phyloP scores from a whole-genome alignment of 2,888 invertebrate species.

The Notodonta ziczac region DNA sequence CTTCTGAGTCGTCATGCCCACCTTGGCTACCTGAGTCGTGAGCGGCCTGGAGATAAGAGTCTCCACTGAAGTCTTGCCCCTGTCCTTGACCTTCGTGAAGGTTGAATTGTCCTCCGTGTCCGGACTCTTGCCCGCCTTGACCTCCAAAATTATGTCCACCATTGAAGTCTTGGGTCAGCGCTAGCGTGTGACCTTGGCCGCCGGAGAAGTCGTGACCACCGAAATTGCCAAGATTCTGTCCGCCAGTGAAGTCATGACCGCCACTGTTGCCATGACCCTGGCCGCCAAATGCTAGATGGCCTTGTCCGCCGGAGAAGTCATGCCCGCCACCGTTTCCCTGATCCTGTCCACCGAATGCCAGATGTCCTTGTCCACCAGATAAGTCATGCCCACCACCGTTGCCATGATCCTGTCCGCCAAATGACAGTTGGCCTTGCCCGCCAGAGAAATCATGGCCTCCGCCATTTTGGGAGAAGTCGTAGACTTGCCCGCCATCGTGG shows the following conservation, averaged over 20 bases:
- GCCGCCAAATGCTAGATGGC: conserved; percentile 23
- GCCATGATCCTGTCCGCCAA: conserved; percentile 32
- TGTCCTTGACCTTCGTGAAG: conserved; percentile 33
- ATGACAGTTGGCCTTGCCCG: conserved; percentile 24
- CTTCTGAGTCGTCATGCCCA: conserved; percentile 27
- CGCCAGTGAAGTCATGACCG: conserved; percentile 41
- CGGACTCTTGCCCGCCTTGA: conserved; percentile 32
- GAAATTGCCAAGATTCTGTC: conserved; percentile 3
- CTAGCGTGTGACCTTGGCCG: conserved; percentile 36
- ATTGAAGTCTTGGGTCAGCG: conserved; percentile 6
- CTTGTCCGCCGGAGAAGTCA: conserved; percentile 40
- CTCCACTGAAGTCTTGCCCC: conserved; percentile 54
- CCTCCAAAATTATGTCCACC: conserved; percentile 42
- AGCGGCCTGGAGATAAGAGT: conserved; percentile 73
- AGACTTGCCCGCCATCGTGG: conserved; percentile 46
- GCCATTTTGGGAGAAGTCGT: conserved; percentile 27
- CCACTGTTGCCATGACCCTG: conserved; percentile 31
- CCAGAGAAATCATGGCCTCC: conserved; percentile 20
- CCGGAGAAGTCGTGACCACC: conserved; percentile 38
- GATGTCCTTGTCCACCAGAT: conserved; percentile 31
- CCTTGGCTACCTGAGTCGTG: conserved; percentile 62
- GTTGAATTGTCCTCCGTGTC: conserved; percentile 17
- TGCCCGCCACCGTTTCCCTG: conserved; percentile 31
- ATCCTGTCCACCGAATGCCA: no score
- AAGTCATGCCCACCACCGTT: conserved; percentile 39